Percentiles rank a stretch among this genome's conserved stretches.
These are phyloP conservation scores for Drosophila emarginata DNA, from an alignment of 2,888 invertebrate species.

Conservation along the genomic window DNA sequence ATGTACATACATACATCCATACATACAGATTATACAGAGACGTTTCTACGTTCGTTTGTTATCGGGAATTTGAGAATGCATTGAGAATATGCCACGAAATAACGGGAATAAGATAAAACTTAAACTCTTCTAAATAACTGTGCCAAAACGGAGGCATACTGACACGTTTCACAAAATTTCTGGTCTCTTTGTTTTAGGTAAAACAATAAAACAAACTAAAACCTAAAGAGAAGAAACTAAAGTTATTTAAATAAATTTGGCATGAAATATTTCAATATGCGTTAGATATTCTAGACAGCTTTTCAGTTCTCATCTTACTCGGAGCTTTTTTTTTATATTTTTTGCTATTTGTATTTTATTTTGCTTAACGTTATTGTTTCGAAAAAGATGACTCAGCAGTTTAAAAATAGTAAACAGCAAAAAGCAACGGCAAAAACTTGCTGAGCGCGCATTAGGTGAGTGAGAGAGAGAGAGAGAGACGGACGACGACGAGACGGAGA, in stretches of 20 bases:
- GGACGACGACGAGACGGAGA: conserved; percentile 6
- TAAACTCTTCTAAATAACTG: conserved; percentile 41
- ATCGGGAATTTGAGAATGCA: conserved; percentile 18
- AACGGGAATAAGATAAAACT: conserved; percentile 53
- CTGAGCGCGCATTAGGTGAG: conserved; percentile 55
- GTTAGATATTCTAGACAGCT: conserved; percentile 16
- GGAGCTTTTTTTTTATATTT: conserved; percentile 30
- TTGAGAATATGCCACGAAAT: conserved; percentile 18
- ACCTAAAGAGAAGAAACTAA: neutral
- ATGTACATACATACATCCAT: no score
- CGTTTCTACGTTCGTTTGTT: neutral
- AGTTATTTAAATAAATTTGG: conserved; percentile 2
- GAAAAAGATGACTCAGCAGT: conserved; percentile 81
- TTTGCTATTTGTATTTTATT: conserved; percentile 40
- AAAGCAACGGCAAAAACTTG: conserved; percentile 49
- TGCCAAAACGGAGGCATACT: conserved; percentile 16
- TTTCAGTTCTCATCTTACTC: conserved; percentile 20
- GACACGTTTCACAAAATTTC: conserved; percentile 47
- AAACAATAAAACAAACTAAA: neutral
- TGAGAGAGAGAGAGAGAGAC: conserved; percentile 4
- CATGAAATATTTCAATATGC: neutral
- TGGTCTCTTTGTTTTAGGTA: neutral
- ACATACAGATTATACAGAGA: no score
- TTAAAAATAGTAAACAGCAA: conserved; percentile 83
- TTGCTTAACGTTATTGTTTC: conserved; percentile 68